Percentiles rank a stretch among this genome's conserved stretches.
Conservation (phyloP, 2,888 invertebrate species). For the Protonemura montana region DNA sequence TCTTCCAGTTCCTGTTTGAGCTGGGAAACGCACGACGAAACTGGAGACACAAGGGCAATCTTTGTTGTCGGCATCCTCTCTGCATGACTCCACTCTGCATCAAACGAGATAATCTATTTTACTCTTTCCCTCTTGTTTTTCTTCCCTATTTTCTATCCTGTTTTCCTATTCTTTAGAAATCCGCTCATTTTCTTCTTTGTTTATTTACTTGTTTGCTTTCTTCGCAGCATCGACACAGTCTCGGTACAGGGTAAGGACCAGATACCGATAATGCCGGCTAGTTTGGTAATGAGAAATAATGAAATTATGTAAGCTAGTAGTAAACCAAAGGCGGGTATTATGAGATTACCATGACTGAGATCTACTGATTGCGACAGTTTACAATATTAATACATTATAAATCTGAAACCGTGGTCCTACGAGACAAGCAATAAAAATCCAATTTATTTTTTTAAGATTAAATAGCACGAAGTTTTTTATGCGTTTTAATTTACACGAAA, state of each 20-base stretch:
- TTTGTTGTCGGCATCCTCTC: conserved; percentile 16
- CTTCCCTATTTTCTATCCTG: not conserved
- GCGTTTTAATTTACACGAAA: too few relatives aligned
- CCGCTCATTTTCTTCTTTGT: not conserved
- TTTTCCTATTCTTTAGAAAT: not conserved
- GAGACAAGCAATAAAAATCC: too few relatives aligned
- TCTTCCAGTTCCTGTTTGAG: too few relatives aligned
- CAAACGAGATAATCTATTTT: conserved; percentile 37
- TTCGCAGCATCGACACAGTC: not conserved
- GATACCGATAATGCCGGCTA: not conserved
- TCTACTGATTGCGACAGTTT: conserved; percentile 28
- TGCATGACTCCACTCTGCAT: not conserved
- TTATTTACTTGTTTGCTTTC: not conserved
- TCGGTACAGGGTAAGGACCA: not conserved
- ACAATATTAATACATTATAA: not conserved
- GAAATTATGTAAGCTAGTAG: not conserved
- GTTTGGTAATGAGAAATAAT: conserved; percentile 13
- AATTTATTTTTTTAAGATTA: too few relatives aligned
- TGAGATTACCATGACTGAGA: conserved; percentile 2
- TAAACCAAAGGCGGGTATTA: not conserved
- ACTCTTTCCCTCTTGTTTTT: not conserved
- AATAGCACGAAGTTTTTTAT: too few relatives aligned
- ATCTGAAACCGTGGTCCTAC: too few relatives aligned
- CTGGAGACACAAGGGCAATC: conserved; percentile 2
- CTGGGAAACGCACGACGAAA: not conserved